Evolutionary conservation across 1,140 invertebrate genomes (phyloP).

Genomic region (Globodera rostochiensis): DNA sequence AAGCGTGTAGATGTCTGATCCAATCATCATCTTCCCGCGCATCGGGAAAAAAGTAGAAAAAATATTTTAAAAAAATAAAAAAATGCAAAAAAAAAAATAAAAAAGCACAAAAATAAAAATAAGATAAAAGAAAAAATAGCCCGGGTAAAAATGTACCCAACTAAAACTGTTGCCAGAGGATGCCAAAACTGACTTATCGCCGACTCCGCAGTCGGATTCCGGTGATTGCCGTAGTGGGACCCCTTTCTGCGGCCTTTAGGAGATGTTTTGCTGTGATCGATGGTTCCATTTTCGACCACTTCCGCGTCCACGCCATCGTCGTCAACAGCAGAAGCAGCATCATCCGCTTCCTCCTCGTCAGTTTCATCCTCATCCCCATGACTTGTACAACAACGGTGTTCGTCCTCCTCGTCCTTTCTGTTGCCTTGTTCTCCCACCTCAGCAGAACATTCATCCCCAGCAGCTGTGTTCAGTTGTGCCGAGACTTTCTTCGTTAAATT

Average conservation of each 20-base stretch:
- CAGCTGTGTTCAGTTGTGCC: not conserved
- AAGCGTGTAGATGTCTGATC: too few species aligned
- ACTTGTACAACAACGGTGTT: not conserved
- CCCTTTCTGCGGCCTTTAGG: not conserved
- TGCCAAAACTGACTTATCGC: conserved; percentile 7
- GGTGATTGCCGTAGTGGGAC: not conserved
- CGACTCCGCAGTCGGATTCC: not conserved
- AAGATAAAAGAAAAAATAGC: not conserved
- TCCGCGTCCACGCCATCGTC: not conserved
- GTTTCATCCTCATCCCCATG: not conserved
- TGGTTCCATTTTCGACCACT: not conserved
- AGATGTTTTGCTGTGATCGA: not conserved
- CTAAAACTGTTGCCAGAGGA: too few species aligned
- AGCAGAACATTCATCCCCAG: not conserved
- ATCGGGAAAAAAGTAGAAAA: too few species aligned
- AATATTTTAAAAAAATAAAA: too few species aligned
- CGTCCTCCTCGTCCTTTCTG: not conserved
- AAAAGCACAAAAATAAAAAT: not conserved
- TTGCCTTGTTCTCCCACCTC: not conserved
- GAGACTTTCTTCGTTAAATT: not conserved
- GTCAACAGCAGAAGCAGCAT: not conserved
- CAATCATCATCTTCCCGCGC: too few species aligned
- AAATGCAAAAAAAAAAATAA: not conserved
- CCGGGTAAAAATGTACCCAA: too few species aligned
- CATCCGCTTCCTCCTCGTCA: not conserved